Percentiles rank a stretch among this genome's conserved stretches.
Conservation (phyloP, 2,888 invertebrate species). For the Amphipyra tragopoginis region DNA sequence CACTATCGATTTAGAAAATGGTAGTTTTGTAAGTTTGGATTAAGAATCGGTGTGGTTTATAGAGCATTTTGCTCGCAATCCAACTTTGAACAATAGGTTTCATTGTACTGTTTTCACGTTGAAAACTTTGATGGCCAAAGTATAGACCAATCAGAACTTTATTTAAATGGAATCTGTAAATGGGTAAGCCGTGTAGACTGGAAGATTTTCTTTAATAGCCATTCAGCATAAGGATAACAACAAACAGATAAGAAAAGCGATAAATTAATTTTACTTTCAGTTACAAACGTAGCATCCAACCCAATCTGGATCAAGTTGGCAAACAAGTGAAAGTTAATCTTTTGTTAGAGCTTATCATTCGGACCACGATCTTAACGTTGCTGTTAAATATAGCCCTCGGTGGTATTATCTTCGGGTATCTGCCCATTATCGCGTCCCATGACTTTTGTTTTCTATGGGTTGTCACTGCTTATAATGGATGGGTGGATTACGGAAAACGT, state of each 20-base stretch:
- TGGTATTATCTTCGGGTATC: slow-evolving; percentile 35
- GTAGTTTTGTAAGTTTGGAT: slow-evolving; percentile 38
- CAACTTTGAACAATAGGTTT: slow-evolving; percentile 31
- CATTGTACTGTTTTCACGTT: slow-evolving; percentile 21
- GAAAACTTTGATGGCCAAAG: slow-evolving; percentile 15
- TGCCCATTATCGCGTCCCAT: slow-evolving; percentile 46
- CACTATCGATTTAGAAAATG: slow-evolving; percentile 31
- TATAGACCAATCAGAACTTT: slow-evolving; percentile 2
- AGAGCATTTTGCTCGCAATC: slow-evolving; percentile 21
- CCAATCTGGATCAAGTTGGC: slow-evolving; percentile 32
- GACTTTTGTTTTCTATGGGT: slow-evolving; percentile 43
- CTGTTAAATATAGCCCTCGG: slow-evolving; percentile 50
- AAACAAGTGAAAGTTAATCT: slow-evolving; percentile 57
- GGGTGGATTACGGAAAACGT: not conserved
- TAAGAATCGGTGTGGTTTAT: slow-evolving; percentile 28
- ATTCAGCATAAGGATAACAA: slow-evolving; percentile 26
- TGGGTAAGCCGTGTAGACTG: not conserved
- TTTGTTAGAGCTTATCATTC: slow-evolving; percentile 54
- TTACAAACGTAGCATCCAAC: slow-evolving; percentile 14
- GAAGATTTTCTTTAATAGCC: not conserved
- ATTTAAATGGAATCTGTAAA: not conserved
- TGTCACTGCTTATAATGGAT: slow-evolving; percentile 1
- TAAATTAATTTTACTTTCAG: slow-evolving; percentile 46
- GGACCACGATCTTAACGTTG: slow-evolving; percentile 43
- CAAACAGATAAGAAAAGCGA: slow-evolving; percentile 28